Conservation (phyloP, 2,113 vertebrate species). For the Myiozetetes cayanensis region DNA sequence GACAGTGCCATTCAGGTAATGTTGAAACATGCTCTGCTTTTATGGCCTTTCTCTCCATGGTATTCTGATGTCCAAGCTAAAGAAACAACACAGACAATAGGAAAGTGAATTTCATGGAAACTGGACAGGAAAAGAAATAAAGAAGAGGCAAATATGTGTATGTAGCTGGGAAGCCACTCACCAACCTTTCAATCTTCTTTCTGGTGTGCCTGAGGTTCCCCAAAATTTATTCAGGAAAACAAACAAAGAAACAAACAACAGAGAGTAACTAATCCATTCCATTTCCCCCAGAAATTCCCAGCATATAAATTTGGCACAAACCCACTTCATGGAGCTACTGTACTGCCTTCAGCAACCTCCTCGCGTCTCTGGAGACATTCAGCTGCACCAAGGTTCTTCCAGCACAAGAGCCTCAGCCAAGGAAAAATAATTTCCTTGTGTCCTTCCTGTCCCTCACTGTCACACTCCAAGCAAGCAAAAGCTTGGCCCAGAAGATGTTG, state of each 20-base stretch:
- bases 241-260: background rate
- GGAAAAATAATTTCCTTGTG: background rate
- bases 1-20: background rate
- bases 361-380: background rate
- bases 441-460: background rate
- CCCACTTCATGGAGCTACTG: background rate
- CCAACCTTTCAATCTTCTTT: background rate
- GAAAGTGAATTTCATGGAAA: background rate
- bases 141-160: accelerated
- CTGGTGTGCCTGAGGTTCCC: background rate
- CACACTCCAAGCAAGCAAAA: background rate
- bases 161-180: background rate
- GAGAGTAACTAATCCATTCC: background rate
- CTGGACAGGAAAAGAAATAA: background rate
- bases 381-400: background rate
- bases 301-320: background rate
- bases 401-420: background rate
- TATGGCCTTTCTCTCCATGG: background rate
- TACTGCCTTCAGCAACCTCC: background rate
- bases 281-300: background rate
- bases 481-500: background rate
- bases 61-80: background rate
- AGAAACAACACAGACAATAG: background rate
- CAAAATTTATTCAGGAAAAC: background rate
- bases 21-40: background rate